A percentile compares a stretch with the other conserved stretches of the same genome.
These are phyloP conservation scores for Solea solea DNA, from an alignment of 2,113 vertebrate genomes.

Conservation along the genomic window DNA sequence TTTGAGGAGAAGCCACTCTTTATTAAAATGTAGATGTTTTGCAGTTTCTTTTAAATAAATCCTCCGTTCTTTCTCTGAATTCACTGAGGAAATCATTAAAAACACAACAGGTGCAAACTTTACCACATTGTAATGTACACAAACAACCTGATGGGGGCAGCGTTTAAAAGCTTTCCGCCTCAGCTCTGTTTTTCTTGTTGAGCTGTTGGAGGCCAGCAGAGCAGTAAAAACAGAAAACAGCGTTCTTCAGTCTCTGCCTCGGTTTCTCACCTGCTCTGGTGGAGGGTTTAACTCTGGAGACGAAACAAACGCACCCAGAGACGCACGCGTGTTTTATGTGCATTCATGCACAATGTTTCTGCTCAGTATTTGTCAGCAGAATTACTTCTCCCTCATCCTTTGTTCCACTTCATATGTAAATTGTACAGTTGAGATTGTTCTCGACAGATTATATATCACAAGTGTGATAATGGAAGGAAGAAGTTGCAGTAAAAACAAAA, in stretches of 20 bases:
- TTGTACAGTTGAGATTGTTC: not conserved
- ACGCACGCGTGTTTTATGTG: not conserved
- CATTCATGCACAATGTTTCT: too few relatives aligned
- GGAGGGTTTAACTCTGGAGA: too few relatives aligned
- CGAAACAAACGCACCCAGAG: not conserved
- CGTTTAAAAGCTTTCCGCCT: constrained; percentile 44
- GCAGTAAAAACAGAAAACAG: not conserved
- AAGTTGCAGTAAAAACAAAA: not conserved
- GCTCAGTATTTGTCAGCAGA: too few relatives aligned
- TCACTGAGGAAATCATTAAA: too few relatives aligned
- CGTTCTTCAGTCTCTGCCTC: too few relatives aligned
- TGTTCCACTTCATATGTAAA: too few relatives aligned
- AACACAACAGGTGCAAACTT: not conserved
- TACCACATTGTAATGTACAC: not conserved
- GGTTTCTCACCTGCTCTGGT: too few relatives aligned
- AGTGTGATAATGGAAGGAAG: not conserved
- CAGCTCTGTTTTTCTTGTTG: not conserved
- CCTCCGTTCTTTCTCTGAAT: too few relatives aligned
- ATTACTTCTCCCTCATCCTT: too few relatives aligned
- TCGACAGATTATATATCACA: constrained; percentile 10
- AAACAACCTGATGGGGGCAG: constrained; percentile 63
- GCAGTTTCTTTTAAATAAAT: too few relatives aligned
- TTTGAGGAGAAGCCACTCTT: too few relatives aligned
- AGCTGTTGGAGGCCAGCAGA: not conserved
- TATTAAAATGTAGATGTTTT: too few relatives aligned